Evolutionary conservation across 1,140 invertebrate species (phyloP), one percentile per base, ranked within the genome.

Genomic region (Diorhabda elongata): DNA sequence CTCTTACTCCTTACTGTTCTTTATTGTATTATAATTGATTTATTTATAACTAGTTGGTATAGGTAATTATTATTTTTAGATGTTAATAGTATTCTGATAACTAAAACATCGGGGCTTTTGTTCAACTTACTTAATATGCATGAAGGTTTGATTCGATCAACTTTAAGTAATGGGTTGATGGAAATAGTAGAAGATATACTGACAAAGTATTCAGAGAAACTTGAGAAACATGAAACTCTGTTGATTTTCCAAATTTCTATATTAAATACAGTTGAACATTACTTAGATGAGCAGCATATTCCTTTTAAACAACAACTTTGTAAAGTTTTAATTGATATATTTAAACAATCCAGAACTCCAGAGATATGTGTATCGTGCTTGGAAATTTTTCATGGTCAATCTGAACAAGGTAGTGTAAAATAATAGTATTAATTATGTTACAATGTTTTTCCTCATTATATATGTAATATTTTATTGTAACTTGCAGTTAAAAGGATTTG

Each of bases 121-220:
- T 84, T 94, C 6, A 96, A 95, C 82, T 88, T 93, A 77, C 85
- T 92, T 58, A 88, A 91, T 64, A 90, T 88, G 42, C 90, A 92
- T 76, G 87, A 90, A 78, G 84, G 87, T 67, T 83, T 89, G 61
- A 85, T 88, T 60, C 85, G 87, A 73, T 79, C 87, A 75, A 87
- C 89, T 57, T 80, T 93, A 65, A 85, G 92, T 71, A 84, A 85
- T 65, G 86, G 87, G 43, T 83, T 91, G n/a, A 83, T 92, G 69
- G 83, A 89, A 56, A 82, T 89, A 66, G 71, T 86, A 7, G 80
- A 84, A 70, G 76, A 79, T 62, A 82, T 87, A 64, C 78, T 88
- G 41, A 67, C 68, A 43, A 75, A 75, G 67, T 76, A 75, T 67
- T 59, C 68, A 42, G 57, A 71, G 26, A 56, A 62, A n/a, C 63